phyloP scores from a whole-genome alignment of 2,797 vertebrate genomes.

The Syndactyla subalaris region DNA sequence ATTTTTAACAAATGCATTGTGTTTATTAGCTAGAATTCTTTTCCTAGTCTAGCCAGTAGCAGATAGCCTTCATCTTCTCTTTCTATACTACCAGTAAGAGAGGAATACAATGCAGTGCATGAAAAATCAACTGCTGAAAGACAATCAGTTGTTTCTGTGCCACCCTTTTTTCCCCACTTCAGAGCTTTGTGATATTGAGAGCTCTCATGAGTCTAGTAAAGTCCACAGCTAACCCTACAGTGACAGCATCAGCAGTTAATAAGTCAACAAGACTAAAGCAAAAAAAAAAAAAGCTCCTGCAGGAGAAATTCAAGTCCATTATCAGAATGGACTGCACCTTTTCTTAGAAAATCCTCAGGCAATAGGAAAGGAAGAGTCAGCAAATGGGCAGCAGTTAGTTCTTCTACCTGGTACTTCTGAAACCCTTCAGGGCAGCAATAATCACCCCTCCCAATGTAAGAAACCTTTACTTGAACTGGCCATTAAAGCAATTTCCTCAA shows the following conservation, averaged over 20 bases:
- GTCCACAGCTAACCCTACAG: not conserved
- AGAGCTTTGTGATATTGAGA: not conserved
- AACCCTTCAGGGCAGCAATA: not conserved
- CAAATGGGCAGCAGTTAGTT: not conserved
- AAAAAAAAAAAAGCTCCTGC: not conserved
- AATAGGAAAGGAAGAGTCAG: not conserved
- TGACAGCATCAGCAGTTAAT: not conserved
- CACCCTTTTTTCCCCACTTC: not conserved
- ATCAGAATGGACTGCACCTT: not conserved
- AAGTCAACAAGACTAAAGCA: not conserved
- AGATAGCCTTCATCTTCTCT: not conserved
- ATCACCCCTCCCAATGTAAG: not conserved
- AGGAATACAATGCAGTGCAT: accelerated
- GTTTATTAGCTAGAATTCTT: not conserved
- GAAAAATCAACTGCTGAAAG: not conserved
- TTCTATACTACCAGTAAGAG: not conserved
- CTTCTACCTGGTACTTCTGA: not conserved
- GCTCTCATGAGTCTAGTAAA: not conserved
- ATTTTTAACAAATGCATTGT: not conserved
- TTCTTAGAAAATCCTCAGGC: not conserved
- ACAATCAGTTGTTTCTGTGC: not conserved
- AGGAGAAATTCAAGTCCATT: not conserved
- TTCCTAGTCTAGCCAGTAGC: not conserved
- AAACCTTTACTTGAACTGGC: not conserved
- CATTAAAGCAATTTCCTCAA: not conserved